These are phyloP conservation scores for Amphipoea oculea DNA, from an alignment of 2,888 invertebrate genomes.

Conservation along the genomic window DNA sequence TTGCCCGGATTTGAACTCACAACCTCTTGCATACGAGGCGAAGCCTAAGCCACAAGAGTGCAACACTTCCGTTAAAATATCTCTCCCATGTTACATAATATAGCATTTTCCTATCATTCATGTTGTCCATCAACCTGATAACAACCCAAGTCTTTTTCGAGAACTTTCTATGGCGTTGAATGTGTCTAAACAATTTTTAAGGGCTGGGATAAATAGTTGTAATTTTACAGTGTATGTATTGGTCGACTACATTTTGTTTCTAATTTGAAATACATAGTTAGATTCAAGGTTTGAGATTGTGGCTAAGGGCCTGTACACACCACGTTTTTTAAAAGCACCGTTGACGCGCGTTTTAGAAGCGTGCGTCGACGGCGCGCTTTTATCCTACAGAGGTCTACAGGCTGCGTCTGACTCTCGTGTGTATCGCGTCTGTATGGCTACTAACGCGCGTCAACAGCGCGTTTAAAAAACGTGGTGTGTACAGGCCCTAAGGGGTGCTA, in stretches of 20 bases:
- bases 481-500: neutral
- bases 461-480: no score
- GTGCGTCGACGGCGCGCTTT: no score
- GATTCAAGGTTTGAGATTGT: slow-evolving; percentile 23
- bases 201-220: slow-evolving; percentile 57
- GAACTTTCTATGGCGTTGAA: slow-evolving; percentile 1
- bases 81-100: neutral
- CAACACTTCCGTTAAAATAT: neutral
- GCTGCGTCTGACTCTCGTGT: no score
- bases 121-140: neutral
- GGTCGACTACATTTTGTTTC: neutral
- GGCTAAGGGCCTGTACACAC: neutral
- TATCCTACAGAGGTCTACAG: no score
- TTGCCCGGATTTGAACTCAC: no score
- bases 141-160: neutral
- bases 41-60: neutral
- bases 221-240: slow-evolving; percentile 11
- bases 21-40: neutral
- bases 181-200: slow-evolving; percentile 45
- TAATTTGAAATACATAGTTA: neutral
- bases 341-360: no score
- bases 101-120: neutral
- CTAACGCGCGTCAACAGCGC: no score
- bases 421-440: no score
- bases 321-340: no score